These are phyloP conservation scores for Conus canariensis DNA, from an alignment of 2,888 invertebrate genomes.

Conservation along the genomic window DNA sequence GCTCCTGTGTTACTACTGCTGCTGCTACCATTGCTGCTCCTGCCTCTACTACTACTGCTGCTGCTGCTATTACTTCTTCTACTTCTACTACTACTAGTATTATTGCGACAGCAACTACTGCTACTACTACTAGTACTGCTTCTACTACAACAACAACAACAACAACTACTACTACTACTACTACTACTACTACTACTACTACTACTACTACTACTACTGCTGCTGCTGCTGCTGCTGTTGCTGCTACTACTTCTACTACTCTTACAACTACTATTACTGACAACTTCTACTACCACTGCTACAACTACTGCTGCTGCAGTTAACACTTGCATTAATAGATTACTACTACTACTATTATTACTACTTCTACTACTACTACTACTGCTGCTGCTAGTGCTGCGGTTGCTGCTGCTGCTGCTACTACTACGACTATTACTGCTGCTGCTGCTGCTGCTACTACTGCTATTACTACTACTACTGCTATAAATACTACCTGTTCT, in stretches of 20 bases:
- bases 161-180: too few relatives aligned
- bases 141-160: too few relatives aligned
- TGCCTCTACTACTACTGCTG: not conserved
- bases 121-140: not conserved
- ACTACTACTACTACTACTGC: not conserved
- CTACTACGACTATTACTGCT: not conserved
- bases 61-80: not conserved
- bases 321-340: too few relatives aligned
- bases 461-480: not conserved
- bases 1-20: not conserved
- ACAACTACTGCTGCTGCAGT: too few relatives aligned
- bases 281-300: too few relatives aligned
- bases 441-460: not conserved
- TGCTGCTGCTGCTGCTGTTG: not conserved
- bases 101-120: not conserved
- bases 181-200: not conserved
- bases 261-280: not conserved
- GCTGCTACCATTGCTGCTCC: not conserved
- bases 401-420: too few relatives aligned
- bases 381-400: too few relatives aligned
- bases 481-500: not conserved
- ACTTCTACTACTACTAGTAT: not conserved
- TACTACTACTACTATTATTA: too few relatives aligned
- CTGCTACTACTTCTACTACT: not conserved
- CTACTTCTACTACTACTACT: too few relatives aligned